Base-by-base conservation (phyloP, 2,888 invertebrate species). In the Hydropsyche betteni region DNA sequence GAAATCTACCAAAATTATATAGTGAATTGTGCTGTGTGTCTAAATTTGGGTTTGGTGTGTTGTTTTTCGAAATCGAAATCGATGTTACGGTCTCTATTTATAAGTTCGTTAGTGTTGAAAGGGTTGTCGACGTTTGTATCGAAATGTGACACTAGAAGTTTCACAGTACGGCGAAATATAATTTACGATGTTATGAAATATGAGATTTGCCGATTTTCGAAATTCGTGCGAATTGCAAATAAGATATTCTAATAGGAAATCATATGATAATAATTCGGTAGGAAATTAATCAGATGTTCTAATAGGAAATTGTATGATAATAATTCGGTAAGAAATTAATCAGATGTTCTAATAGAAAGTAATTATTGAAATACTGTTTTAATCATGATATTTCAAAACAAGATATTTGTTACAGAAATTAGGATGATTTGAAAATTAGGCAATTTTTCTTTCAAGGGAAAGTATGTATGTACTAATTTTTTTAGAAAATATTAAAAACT, bases 41-140 rank as follows among this genome's bases (percentile, higher is more conserved):
- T 55, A 55, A 14, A 55, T 55, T 55, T 55, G 6, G 55, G 6
- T n/a, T n/a, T 1, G 34, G 4, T 4, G 36, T 64, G 36, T 64
- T 34, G 3, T 5, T 8, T 64, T 64, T 36, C 64, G 34, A 64
- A 64, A 64, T 64, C 34, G 34, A 34, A 7, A 10, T 34, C 36
- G 12, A 64, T 12, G 34, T 64, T 36, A 8, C 12, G 6, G 64
- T 10, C 12, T 24, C 64, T 64, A 64, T 64, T 64, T 64, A 33
- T 36, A 64, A 64, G 64, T 36, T 64, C 64, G 34, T 64, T 64
- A 64, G 34, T 33, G 34, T 4, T 34, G 34, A 64, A 64, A 64
- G 64, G 64, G 64, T 64, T 64, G 64, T 36, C 34, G 6, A 10
- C 10, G 64, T 64, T 58, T 64, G 64, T 34, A 36, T 64, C 64